Evolutionary conservation across 1,140 invertebrate species (phyloP), one percentile per base, ranked within the genome.

Genomic region (Drosophila tani): DNA sequence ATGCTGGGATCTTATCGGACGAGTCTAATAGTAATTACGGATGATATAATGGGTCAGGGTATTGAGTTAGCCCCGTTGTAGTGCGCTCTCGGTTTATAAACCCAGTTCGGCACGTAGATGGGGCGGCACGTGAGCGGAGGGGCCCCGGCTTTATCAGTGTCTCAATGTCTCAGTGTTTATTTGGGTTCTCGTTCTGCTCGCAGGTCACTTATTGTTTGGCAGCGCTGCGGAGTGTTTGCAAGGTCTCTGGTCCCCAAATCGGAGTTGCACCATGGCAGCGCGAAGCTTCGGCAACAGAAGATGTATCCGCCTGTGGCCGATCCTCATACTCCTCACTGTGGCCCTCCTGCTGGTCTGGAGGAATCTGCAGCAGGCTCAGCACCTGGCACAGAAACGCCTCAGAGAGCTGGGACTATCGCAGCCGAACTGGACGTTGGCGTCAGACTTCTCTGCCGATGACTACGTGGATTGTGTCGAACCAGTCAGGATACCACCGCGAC

Each of bases 311-410:
- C 15, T 68, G 14, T 51, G 63, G 56, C 19, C 57, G 11, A 53
- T 87, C 0, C 29, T 87, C 0, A 5, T 73, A n/a, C 71, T 86
- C 0, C 14, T 68, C 14, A 15, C 9, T 1, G 14, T 82, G 15
- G 64, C 65, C 1, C n/a, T 51, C 0, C 3, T 87, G 14, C 53
- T 88, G 0, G 9, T 83, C 2, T 45, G 70, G 19, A 17, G 49
- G 11, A 88, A 85, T 57, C n/a, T 81, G 8, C 43, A 78, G 9
- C 50, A 68, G 15, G 73, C 62, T 0, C 49, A 43, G 8, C 17
- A 40, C 0, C n/a, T 51, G 5, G 11, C 2, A 5, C 19, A n/a
- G 4, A 15, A 35, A 0, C 32, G 3, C 14, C 17, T 21, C 0
- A 7, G 14, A 3, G 14, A 53, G 29, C 5, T 1, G 51, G 51